A percentile compares a stretch with the other conserved stretches of the same genome.
Evolutionary conservation across 2,888 invertebrate species (phyloP).

Genomic region (Margaritifera margaritifera): DNA sequence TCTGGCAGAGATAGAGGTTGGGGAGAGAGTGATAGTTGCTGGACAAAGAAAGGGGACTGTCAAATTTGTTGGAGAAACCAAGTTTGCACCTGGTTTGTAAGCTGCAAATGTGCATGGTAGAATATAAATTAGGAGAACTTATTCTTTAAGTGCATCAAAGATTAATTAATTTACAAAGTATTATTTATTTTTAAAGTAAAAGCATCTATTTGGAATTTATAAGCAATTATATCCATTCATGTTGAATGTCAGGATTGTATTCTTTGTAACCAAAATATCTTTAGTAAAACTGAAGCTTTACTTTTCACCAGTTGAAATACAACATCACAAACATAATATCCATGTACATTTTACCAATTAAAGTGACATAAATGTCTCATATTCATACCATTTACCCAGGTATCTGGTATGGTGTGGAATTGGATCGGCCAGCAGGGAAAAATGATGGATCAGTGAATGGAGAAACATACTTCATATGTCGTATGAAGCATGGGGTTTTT

Average conservation of each 20-base stretch:
- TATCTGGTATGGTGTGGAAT: constrained; percentile 73
- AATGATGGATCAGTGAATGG: constrained; percentile 72
- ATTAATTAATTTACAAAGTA: neutral
- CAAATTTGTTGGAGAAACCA: constrained; percentile 73
- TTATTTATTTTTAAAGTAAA: no score
- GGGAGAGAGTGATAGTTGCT: constrained; percentile 73
- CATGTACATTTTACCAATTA: no score
- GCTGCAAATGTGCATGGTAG: no score
- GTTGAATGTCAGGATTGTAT: no score
- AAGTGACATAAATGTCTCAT: neutral
- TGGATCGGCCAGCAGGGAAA: constrained; percentile 71
- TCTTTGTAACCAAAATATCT: no score
- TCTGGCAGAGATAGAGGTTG: constrained; percentile 63
- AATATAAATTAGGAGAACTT: no score
- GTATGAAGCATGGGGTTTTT: constrained; percentile 71
- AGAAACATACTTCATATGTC: constrained; percentile 69
- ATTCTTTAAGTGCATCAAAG: no score
- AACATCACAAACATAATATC: no score
- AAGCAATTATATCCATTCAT: no score
- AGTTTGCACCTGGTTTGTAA: constrained; percentile 73
- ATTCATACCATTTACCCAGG: constrained; percentile 53
- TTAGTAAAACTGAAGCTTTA: no score
- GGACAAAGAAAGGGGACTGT: constrained; percentile 73
- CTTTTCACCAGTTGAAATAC: no score
- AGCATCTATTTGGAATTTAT: no score